Evolutionary conservation across 1,140 invertebrate genomes (phyloP), one percentile per base, ranked within the genome.

Genomic region (Saccostrea cuccullata): DNA sequence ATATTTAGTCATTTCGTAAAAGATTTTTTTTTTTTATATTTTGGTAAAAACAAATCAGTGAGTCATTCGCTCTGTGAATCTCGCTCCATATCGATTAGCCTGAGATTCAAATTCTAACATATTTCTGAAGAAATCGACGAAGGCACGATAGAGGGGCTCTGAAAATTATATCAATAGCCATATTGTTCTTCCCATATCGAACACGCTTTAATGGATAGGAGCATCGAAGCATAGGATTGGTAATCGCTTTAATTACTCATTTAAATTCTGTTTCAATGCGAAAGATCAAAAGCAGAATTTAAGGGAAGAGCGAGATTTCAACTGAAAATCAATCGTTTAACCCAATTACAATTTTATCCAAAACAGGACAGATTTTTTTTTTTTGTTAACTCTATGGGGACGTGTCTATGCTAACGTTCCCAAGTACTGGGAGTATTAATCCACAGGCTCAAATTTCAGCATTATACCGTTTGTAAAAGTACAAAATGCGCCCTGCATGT

Each of bases 81-180:
- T 73, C 67, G 67, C 67, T 73, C 26, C 67, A 30, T 73, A 73
- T 73, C 23, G 67, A 73, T 73, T 73, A 26, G 67, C 23, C 26
- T 30, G 67, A 73, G 67, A 73, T 73, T 73, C 67, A 73, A 73
- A 73, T 73, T 73, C 67, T 73, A 73, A 73, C 67, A 73, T 73
- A 73, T 73, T 73, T 23, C n/a, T 73, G 67, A 73, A 73, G 47
- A 47, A 73, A 73, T 26, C 4, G 26, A 26, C 67, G 23, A 30
- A 73, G 23, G 12, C 23, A 26, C 23, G 20, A 23, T 30, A 30
- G 67, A 13, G 67, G 67, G 26, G 67, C 67, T 26, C 26, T 13
- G 26, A n/a, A 60, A 82, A 82, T 60, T 56, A 84, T 55, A 88
- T 89, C 85, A 56, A 56, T 23, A 47, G 64, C 36, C 40, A 58